Base-by-base conservation (phyloP, 2,113 vertebrate species). In the Piliocolobus tephrosceles region DNA sequence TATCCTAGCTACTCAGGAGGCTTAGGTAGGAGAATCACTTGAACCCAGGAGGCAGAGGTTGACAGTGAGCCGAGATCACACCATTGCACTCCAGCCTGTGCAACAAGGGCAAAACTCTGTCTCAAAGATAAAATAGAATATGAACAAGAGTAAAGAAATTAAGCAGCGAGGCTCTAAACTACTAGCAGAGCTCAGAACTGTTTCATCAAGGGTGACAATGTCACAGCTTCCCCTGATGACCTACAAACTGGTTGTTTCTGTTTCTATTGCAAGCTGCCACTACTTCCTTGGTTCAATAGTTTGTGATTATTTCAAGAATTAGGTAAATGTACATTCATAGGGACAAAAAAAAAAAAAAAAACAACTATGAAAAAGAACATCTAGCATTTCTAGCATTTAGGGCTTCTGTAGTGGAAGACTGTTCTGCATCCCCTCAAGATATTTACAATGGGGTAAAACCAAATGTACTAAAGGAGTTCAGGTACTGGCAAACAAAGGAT, bases 301-400 rank as follows among this genome's bases (percentile, higher is more conserved):
- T 91, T 91, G 23, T 57, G 9, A 64, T n/a, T 91, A 40, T 1
- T 32, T 87, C 3, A 92, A 88, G 22, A 47, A 30, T 84, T 61
- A 72, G 10, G 84, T 25, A 76, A 92, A 75, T 64, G 35, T 18
- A 76, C 0, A 84, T 1, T 76, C 11, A 52, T 90, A 76, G 47
- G 1, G 8, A 57, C 11, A 43, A 43, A 55, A 45, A n/a, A 11
- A 13, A 47, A 47, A 47, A 6, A 22, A 73, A 55, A 88, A 30
- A n/a, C n/a, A n/a, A 0, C 4, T 6, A 0, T 27, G 13, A 3
- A 32, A 40, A 30, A 22, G 3, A 58, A 43, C 66, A 3, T 50
- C 7, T 76, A n/a, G 5, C 6, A 82, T 66, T 3, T 50, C 7
- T 76, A n/a, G 5, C 6, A 82, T 68, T 72, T 78, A 43, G 4